These are phyloP conservation scores for Diachasmimorpha longicaudata DNA, from an alignment of 1,140 invertebrate genomes.

Conservation along the genomic window DNA sequence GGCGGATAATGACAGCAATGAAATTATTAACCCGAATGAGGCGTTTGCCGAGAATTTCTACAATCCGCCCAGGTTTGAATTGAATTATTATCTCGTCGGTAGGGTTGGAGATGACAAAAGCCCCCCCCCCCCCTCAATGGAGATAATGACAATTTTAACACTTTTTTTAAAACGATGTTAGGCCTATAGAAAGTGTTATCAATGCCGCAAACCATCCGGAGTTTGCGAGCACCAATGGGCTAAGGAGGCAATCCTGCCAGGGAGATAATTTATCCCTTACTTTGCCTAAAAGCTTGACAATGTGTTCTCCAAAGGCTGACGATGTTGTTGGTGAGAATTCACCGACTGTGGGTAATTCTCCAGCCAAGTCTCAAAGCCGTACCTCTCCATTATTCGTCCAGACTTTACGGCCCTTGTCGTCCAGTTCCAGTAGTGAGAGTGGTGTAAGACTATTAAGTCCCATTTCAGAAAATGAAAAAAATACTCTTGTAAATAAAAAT, in stretches of 20 bases:
- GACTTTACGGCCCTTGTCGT: slow-evolving; percentile 38
- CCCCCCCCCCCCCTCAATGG: no score
- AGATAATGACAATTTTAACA: no score
- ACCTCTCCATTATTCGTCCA: background rate
- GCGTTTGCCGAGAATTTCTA: background rate
- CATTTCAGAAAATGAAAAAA: no score
- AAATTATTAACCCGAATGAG: background rate
- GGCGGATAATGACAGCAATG: slow-evolving; percentile 23
- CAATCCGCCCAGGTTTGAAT: background rate
- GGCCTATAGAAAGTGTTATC: background rate
- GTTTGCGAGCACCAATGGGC: background rate
- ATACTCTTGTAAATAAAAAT: background rate
- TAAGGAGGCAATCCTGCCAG: background rate
- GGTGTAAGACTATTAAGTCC: slow-evolving; percentile 56
- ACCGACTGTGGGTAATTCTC: background rate
- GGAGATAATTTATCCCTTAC: background rate
- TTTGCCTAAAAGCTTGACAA: background rate
- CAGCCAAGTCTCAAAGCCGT: background rate
- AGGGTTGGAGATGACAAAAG: background rate
- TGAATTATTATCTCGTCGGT: background rate
- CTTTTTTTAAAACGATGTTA: background rate
- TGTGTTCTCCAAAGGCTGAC: background rate
- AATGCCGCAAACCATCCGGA: background rate
- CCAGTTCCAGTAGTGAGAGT: slow-evolving; percentile 61
- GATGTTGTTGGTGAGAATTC: background rate